These are phyloP conservation scores for Leucophora obtusa DNA, from an alignment of 2,888 invertebrate genomes.

Conservation along the genomic window DNA sequence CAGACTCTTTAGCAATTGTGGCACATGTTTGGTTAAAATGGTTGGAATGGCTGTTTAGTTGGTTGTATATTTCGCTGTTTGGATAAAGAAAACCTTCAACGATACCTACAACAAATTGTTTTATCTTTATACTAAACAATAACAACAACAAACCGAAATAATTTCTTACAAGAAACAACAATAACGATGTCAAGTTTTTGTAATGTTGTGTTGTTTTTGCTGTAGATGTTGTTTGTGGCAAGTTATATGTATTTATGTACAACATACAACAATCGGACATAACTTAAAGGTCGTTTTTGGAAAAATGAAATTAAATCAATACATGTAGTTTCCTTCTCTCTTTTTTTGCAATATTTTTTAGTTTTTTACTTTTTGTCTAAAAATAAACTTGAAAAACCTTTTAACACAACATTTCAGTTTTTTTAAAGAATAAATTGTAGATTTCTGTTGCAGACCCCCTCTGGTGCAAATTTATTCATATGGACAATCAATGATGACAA, in stretches of 20 bases:
- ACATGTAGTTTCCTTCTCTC: constrained; percentile 37
- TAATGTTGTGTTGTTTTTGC: neutral
- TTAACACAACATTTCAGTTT: constrained; percentile 57
- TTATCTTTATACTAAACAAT: constrained; percentile 52
- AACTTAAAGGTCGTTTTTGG: constrained; percentile 62
- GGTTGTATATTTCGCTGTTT: constrained; percentile 11
- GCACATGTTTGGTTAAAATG: constrained; percentile 53
- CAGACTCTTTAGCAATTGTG: constrained; percentile 58
- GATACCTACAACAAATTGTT: constrained; percentile 64
- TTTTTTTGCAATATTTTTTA: constrained; percentile 28
- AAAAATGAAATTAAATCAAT: constrained; percentile 60
- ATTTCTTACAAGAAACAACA: constrained; percentile 60
- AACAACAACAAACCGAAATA: constrained; percentile 52
- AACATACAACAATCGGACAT: constrained; percentile 44
- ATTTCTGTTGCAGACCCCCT: constrained; percentile 69
- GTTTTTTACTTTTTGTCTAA: constrained; percentile 43
- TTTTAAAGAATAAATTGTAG: constrained; percentile 48
- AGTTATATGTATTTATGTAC: constrained; percentile 44
- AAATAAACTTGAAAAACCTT: constrained; percentile 63
- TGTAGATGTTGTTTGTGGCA: constrained; percentile 51
- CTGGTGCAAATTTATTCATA: constrained; percentile 77
- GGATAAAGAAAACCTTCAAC: constrained; percentile 55
- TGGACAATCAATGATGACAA: constrained; percentile 77
- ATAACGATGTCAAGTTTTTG: constrained; percentile 61
- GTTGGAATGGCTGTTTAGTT: constrained; percentile 10